These are phyloP conservation scores for Uria aalge DNA, from an alignment of 2,113 vertebrate genomes.

Conservation along the genomic window DNA sequence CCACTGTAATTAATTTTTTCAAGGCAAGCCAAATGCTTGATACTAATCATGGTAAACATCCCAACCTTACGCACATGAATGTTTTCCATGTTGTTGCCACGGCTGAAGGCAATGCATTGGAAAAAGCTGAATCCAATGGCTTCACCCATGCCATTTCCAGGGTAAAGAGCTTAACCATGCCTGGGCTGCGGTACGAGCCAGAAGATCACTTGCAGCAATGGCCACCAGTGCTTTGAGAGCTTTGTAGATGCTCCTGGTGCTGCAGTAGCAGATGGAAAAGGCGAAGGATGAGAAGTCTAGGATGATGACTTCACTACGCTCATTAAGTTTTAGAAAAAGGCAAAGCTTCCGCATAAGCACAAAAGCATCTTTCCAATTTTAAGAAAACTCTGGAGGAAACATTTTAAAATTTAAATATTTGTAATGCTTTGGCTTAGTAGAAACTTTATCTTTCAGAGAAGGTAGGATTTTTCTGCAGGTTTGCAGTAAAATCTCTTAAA, in stretches of 20 bases:
- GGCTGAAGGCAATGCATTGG: accelerated
- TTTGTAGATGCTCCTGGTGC: too few species aligned
- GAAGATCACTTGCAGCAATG: neutral
- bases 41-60: neutral
- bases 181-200: accelerated
- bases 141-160: neutral
- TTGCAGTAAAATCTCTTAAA: neutral
- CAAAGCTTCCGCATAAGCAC: neutral
- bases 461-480: neutral
- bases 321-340: neutral
- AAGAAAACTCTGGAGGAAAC: neutral
- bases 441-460: neutral
- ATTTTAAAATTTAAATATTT: neutral
- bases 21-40: neutral
- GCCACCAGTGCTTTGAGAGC: neutral
- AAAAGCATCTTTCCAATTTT: neutral
- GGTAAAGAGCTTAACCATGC: neutral
- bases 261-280: neutral
- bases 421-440: neutral
- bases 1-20: accelerated
- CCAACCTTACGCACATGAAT: accelerated
- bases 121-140: neutral
- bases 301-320: neutral
- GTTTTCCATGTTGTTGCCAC: accelerated
- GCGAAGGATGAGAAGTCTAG: neutral